These are phyloP conservation scores for Paedocypris sp. DNA, from an alignment of 2,113 vertebrate species.

Conservation along the genomic window DNA sequence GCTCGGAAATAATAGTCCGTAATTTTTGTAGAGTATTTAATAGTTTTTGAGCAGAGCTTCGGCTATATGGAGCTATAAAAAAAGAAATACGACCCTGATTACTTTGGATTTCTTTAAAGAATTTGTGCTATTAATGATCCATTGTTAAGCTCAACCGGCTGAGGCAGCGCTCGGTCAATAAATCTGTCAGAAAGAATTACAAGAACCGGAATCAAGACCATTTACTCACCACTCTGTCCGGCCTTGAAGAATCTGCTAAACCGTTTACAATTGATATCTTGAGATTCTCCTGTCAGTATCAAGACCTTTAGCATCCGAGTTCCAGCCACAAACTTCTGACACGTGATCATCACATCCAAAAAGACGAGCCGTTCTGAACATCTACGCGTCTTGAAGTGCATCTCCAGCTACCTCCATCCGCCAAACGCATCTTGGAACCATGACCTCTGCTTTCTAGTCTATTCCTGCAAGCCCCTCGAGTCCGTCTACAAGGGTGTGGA, in stretches of 20 bases:
- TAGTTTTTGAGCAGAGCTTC: conserved; percentile 1
- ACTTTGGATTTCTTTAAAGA: conserved; percentile 10
- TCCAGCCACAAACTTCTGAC: not conserved
- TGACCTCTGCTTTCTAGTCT: conserved; percentile 5
- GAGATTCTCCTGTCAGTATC: not conserved
- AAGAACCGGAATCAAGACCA: not conserved
- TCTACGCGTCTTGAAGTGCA: not conserved
- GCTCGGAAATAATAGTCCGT: not conserved
- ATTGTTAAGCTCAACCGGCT: conserved; percentile 13
- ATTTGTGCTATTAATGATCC: conserved; percentile 10
- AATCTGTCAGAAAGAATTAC: not conserved
- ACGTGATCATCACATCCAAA: not conserved
- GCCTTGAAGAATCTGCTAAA: not conserved
- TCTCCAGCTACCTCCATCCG: conserved; percentile 18
- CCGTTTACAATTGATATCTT: not conserved
- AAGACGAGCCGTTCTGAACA: not conserved
- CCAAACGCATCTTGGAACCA: conserved; percentile 26
- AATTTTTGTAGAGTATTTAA: not conserved
- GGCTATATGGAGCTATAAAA: conserved; percentile 14
- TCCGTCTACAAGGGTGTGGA: conserved; percentile 15
- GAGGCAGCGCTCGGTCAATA: conserved; percentile 13
- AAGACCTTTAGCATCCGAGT: not conserved
- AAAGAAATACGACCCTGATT: conserved; percentile 3
- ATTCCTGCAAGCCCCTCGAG: not conserved
- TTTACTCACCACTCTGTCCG: conserved; percentile 17